Conservation (phyloP, 2,113 vertebrate species). For the Triplophysa siluroides region DNA sequence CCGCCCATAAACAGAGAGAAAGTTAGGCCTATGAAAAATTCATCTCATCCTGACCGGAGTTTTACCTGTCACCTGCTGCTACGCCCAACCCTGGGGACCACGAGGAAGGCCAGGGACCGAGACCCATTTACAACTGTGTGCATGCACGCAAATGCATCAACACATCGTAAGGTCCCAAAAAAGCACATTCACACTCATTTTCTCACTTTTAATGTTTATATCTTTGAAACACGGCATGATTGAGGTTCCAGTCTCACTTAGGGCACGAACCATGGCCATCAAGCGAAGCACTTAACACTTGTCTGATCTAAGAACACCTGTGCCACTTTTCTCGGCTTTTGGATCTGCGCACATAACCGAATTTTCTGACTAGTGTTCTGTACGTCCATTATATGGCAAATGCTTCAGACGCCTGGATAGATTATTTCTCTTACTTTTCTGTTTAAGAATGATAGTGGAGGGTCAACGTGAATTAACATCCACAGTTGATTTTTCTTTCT, state of each 20-base stretch:
- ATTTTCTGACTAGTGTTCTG: not conserved
- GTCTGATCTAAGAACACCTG: not conserved
- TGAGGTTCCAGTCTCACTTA: slow-evolving; percentile 3
- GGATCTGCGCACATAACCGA: not conserved
- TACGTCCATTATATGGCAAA: not conserved
- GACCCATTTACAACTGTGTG: slow-evolving; percentile 13
- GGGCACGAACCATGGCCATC: not conserved
- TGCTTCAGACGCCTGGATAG: not conserved
- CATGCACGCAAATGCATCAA: not conserved
- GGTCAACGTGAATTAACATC: not conserved
- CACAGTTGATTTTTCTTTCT: no score
- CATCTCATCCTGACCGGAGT: slow-evolving; percentile 51
- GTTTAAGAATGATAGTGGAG: not conserved
- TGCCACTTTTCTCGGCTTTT: not conserved
- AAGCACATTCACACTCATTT: slow-evolving; percentile 40
- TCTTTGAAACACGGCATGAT: not conserved
- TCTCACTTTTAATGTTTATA: slow-evolving; percentile 37
- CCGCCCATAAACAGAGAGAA: slow-evolving; percentile 39
- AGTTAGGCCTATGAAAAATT: slow-evolving; percentile 62
- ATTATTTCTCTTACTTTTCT: no score
- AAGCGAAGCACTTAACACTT: slow-evolving; percentile 24
- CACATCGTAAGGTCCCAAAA: slow-evolving; percentile 18
- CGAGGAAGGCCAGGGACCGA: not conserved
- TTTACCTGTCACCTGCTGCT: slow-evolving; percentile 16
- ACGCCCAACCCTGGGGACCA: slow-evolving; percentile 9